A percentile compares a stretch with the other conserved stretches of the same genome.
Conservation (phyloP, 53 echinoderm and acorn worm species). For the Zoroaster sp. region DNA sequence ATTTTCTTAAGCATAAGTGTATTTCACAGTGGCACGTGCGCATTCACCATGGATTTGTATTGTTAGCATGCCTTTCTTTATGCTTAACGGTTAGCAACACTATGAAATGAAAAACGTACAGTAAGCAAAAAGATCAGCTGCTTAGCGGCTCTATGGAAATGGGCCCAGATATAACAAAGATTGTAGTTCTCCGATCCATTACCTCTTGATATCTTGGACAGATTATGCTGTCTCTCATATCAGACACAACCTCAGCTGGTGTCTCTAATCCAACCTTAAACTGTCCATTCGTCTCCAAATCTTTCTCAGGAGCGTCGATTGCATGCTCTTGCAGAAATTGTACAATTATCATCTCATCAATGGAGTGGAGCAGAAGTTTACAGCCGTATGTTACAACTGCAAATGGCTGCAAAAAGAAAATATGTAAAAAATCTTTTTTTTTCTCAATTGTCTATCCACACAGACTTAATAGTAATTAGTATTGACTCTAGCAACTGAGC, state of each 20-base stretch:
- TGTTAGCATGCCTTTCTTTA: background rate
- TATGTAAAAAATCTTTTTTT: no score
- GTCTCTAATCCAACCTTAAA: background rate
- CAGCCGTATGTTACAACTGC: conserved; percentile 75
- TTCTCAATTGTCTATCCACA: background rate
- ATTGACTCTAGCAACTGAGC: no score
- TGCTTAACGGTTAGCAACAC: background rate
- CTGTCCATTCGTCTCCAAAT: conserved; percentile 42
- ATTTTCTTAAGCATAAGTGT: no score
- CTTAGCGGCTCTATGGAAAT: no score
- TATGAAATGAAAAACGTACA: background rate
- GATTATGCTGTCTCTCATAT: conserved; percentile 24
- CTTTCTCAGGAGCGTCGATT: conserved; percentile 56
- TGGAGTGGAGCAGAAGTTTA: conserved; percentile 60
- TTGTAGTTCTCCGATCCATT: background rate
- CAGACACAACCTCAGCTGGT: conserved; percentile 18
- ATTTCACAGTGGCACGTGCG: no score
- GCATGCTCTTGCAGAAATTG: conserved; percentile 58
- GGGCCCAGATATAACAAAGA: background rate
- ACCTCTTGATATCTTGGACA: conserved; percentile 1
- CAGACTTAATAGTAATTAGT: background rate
- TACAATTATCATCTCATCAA: conserved; percentile 12
- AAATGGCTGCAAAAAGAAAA: conserved; percentile 65
- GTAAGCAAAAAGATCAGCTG: no score
- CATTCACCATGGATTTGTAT: no score